phyloP scores from a whole-genome alignment of 2,797 vertebrate species.

The Columba guinea region DNA sequence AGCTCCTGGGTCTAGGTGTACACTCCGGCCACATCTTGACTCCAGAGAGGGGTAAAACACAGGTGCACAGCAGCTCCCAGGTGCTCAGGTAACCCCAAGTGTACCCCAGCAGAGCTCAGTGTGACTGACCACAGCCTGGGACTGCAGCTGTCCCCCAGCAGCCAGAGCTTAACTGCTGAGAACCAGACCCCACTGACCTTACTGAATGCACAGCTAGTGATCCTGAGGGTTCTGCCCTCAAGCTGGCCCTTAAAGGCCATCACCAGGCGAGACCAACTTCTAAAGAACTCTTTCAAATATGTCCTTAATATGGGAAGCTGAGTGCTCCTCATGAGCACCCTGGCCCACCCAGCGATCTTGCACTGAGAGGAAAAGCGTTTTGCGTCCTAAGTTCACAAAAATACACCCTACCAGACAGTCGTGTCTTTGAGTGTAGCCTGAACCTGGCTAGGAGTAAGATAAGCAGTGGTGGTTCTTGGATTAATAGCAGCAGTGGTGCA shows the following conservation, averaged over 20 bases:
- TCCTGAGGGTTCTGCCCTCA: background rate
- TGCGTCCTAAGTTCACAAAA: background rate
- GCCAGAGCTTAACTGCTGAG: background rate
- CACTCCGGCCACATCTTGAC: rapidly evolving
- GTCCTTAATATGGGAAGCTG: background rate
- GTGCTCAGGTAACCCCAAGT: background rate
- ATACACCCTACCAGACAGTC: background rate
- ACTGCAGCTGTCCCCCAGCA: background rate
- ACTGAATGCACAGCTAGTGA: background rate
- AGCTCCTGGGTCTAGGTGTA: background rate
- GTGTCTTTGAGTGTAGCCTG: background rate
- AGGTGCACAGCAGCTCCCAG: rapidly evolving
- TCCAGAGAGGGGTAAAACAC: background rate
- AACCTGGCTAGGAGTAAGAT: background rate
- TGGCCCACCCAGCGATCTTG: background rate
- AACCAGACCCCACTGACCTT: background rate
- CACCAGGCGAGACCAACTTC: background rate
- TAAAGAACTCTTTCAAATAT: background rate
- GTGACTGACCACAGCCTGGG: background rate
- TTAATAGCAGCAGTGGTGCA: background rate
- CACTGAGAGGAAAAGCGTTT: background rate
- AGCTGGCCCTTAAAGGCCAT: background rate
- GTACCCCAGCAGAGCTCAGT: background rate
- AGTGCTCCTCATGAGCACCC: background rate
- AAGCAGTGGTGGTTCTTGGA: background rate